Percentiles rank a stretch among this genome's conserved stretches.
Conservation (phyloP, 1,140 invertebrate genomes). For the Globodera rostochiensis region DNA sequence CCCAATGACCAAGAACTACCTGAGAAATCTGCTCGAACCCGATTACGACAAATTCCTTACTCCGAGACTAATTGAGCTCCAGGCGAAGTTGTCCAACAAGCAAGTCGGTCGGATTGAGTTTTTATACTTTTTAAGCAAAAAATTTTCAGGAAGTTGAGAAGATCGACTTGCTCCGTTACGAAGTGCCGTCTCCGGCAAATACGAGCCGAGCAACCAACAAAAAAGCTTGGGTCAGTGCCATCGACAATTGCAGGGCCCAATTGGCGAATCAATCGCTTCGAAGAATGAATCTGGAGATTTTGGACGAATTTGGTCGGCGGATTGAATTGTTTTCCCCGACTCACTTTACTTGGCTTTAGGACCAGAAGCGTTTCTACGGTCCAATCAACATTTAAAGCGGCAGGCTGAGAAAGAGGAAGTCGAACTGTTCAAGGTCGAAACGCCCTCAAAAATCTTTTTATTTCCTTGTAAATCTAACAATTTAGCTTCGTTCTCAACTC, state of each 20-base stretch:
- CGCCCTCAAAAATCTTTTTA: too few species aligned
- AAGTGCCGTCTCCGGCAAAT: conserved; percentile 51
- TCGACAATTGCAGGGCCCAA: conserved; percentile 48
- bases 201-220: conserved; percentile 43
- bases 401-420: conserved; percentile 30
- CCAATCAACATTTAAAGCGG: conserved; percentile 36
- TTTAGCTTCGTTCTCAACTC: conserved; percentile 45
- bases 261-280: conserved; percentile 44
- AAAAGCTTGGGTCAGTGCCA: conserved; percentile 47
- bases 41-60: conserved; percentile 51
- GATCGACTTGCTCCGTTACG: conserved; percentile 49
- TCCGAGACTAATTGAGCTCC: conserved; percentile 33
- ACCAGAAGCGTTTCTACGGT: conserved; percentile 30
- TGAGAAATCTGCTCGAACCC: conserved; percentile 42
- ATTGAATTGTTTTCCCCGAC: not conserved
- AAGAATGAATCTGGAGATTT: conserved; percentile 44
- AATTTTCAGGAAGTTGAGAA: conserved; percentile 51
- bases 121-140: not conserved
- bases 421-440: conserved; percentile 36
- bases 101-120: conserved; percentile 31
- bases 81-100: conserved; percentile 39
- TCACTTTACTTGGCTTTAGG: not conserved
- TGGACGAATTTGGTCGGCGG: conserved; percentile 40
- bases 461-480: conserved; percentile 18
- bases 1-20: conserved; percentile 52